Conservation (phyloP, 2,113 vertebrate genomes). For the Ceratotherium simum region DNA sequence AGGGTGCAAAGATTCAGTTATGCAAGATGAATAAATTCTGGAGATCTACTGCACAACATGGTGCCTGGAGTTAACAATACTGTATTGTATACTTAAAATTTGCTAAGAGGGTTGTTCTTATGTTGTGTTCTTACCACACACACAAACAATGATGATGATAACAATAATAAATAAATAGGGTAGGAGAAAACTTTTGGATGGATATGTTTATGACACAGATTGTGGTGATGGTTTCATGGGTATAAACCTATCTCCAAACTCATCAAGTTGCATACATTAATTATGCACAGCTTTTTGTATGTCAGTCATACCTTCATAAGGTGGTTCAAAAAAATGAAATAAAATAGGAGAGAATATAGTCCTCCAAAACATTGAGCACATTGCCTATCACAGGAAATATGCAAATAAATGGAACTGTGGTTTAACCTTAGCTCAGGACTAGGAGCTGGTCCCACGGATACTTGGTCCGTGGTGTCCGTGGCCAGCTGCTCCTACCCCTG, state of each 20-base stretch:
- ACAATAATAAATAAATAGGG: not conserved
- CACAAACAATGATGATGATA: not conserved
- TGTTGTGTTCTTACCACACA: not conserved
- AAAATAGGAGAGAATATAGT: not conserved
- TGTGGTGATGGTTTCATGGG: not conserved
- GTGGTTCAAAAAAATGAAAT: not conserved
- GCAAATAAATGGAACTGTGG: not conserved
- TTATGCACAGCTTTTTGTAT: not conserved
- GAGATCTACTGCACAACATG: not conserved
- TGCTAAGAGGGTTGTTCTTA: not conserved
- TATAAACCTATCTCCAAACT: not conserved
- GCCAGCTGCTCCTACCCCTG: accelerated
- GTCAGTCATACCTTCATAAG: not conserved
- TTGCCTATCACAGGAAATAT: not conserved
- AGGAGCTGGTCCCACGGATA: not conserved
- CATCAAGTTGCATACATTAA: not conserved
- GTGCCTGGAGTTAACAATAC: not conserved
- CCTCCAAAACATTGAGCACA: not conserved
- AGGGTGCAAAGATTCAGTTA: not conserved
- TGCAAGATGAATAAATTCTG: not conserved
- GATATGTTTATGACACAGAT: not conserved
- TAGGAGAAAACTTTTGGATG: not conserved
- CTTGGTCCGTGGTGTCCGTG: not conserved
- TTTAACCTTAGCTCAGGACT: not conserved
- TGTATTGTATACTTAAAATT: not conserved